phyloP scores from a whole-genome alignment of 2,888 invertebrate genomes.

The Copidosoma aretas region DNA sequence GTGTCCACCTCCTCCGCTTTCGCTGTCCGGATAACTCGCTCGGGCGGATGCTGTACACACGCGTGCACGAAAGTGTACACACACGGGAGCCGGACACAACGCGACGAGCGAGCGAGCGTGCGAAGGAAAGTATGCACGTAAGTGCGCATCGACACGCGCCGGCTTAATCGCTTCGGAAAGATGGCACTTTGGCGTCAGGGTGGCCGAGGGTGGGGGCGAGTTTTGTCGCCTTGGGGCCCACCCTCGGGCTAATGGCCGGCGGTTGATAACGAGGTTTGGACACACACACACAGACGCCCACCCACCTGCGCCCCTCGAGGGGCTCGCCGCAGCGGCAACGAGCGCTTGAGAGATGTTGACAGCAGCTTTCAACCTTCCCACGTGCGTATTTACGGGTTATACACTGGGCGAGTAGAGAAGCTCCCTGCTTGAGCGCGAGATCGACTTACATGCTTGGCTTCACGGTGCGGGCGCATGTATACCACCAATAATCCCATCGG shows the following conservation, averaged over 20 bases:
- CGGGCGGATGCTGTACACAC: neutral
- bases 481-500: too few relatives aligned
- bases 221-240: conserved; percentile 53
- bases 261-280: conserved; percentile 62
- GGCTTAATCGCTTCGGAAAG: conserved; percentile 61
- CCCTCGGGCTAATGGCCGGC: conserved; percentile 60
- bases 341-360: conserved; percentile 62
- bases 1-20: too few relatives aligned
- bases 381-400: neutral
- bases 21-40: neutral
- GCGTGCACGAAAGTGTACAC: neutral
- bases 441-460: too few relatives aligned
- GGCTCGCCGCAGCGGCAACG: conserved; percentile 50
- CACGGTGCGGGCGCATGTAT: too few relatives aligned
- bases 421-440: too few relatives aligned
- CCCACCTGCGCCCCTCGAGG: conserved; percentile 44
- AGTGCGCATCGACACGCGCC: conserved; percentile 54
- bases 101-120: neutral
- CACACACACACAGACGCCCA: conserved; percentile 50
- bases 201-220: neutral
- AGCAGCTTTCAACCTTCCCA: conserved; percentile 61
- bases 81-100: neutral
- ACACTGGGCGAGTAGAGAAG: too few relatives aligned
- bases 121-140: conserved; percentile 41
- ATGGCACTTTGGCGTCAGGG: conserved; percentile 55